Base-by-base conservation (phyloP, 2,888 invertebrate genomes). In the Trissoscelio sp. region DNA sequence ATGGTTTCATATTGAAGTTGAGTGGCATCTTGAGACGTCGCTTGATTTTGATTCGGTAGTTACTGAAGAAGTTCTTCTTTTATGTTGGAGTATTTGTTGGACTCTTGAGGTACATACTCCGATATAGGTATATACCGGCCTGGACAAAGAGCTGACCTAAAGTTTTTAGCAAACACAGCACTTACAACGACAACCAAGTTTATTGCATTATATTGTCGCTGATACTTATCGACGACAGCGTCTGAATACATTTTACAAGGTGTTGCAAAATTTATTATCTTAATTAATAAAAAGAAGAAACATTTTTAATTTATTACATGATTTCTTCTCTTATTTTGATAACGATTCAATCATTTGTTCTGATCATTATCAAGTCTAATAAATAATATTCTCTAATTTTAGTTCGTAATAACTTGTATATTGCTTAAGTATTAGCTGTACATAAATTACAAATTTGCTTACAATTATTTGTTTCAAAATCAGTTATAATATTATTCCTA, bases 111-210 rank as follows among this genome's bases (percentile, higher is more conserved):
- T 28, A 57, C 46, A 55, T 62, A 48, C 42, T 16, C 31, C 51
- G 58, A 18, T 44, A 44, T 44, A 18, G 7, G 42, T 46, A 62
- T 39, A 31, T 58, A 58, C 72, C 42, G 72, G 37, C 48, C 48
- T 58, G 55, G 48, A 78, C 69, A 67, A 79, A 79, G 67, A 39
- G 60, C 28, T 55, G 60, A 67, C 44, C 73, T 18, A 73, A 67
- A 60, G 72, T 79, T 79, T 79, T 79, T 72, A 77, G 79, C 72
- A 79, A 79, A 79, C 79, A 79, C 55, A 28, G 58, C 72, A 39
- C 39, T 39, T 39, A 14, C 12, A 60, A 72, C 51, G 60, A 60
- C 72, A 60, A 51, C 24, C 24, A 9, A 39, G 22, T 34, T 34
- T 34, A 34, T 7, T 34, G 34, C 11, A 34, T 6, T 9, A 34